Conservation (phyloP, 2,888 invertebrate species). For the Xanthia icteritia region DNA sequence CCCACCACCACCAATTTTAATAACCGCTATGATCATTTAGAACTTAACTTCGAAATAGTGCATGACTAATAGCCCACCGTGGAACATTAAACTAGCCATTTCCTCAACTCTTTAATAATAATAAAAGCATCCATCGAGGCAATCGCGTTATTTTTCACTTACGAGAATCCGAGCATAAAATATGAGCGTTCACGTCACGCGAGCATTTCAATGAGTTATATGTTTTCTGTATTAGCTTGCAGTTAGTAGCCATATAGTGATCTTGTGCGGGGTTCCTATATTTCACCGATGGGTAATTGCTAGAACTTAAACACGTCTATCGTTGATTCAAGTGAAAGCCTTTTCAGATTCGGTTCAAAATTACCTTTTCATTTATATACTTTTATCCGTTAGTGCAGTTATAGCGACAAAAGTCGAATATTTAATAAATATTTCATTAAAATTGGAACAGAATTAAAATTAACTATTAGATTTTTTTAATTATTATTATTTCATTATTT, state of each 20-base stretch:
- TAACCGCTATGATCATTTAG: neutral
- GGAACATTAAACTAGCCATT: constrained; percentile 37
- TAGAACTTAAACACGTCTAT: neutral
- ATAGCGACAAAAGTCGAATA: neutral
- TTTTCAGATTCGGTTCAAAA: too few species aligned
- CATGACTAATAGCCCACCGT: constrained; percentile 33
- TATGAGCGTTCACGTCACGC: constrained; percentile 76
- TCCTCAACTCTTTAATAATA: constrained; percentile 57
- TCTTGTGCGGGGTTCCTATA: neutral
- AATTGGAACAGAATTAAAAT: neutral
- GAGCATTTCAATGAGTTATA: constrained; percentile 81
- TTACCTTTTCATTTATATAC: too few species aligned
- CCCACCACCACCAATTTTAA: neutral
- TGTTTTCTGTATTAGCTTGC: constrained; percentile 81
- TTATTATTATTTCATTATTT: too few species aligned
- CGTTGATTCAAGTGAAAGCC: neutral
- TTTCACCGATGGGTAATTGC: neutral
- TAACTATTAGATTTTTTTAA: neutral
- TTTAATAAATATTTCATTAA: neutral
- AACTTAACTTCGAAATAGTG: constrained; percentile 8
- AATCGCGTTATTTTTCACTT: constrained; percentile 63
- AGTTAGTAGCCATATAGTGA: constrained; percentile 67
- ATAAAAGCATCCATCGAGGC: constrained; percentile 49
- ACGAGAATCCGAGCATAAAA: constrained; percentile 73
- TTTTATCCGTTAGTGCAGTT: too few species aligned